Base-by-base conservation (phyloP, 2,888 invertebrate species). In the Taphrorychus bicolor region DNA sequence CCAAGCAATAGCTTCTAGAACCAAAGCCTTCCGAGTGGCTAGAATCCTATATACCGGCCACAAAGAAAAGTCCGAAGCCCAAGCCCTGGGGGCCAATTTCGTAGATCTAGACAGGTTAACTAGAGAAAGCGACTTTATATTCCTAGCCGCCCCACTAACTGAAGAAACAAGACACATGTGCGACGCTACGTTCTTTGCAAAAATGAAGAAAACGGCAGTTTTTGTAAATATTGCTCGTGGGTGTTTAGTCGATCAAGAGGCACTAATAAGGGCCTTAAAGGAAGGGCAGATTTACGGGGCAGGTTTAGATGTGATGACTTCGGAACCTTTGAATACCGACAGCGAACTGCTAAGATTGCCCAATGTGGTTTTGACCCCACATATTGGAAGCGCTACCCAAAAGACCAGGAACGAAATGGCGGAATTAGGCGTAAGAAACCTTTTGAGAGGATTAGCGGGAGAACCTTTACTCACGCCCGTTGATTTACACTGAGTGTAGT, bases 221-320 rank as follows among this genome's bases (percentile, higher is more conserved):
- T 85, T 95, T 42, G 85, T 95, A 1, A 95, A 95, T 76, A 86
- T 91, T 56, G 89, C 89, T 48, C 84, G 91, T 74, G 91, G 91
- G 79, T 90, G 87, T 81, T 82, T 92, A 9, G 86, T 93, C 0
- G 89, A 95, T 72, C 95, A 95, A 77, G 88, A 91, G 0, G 94
- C 91, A 67, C 82, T 98, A 22, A 87, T 91, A 59, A 86, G 87
- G 56, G 96, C 96, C 0, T 82, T 97, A 54, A 88, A 89, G 75
- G 85, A 84, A 41, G 88, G 89, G 1, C 84, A 86, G 71, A 96
- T 97, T 70, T 91, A 89, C 77, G 91, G 91, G 0, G 97, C 97
- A 1, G 97, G 96, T 0, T 84, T 98, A 1, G 97, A 98, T 80
- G 97, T 97, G 2, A 92, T 92, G 76, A 88, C 89, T 0, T 96